Percentiles rank a stretch among this genome's conserved stretches.
Conservation (phyloP, 2,888 invertebrate genomes). For the Drosophila emarginata region DNA sequence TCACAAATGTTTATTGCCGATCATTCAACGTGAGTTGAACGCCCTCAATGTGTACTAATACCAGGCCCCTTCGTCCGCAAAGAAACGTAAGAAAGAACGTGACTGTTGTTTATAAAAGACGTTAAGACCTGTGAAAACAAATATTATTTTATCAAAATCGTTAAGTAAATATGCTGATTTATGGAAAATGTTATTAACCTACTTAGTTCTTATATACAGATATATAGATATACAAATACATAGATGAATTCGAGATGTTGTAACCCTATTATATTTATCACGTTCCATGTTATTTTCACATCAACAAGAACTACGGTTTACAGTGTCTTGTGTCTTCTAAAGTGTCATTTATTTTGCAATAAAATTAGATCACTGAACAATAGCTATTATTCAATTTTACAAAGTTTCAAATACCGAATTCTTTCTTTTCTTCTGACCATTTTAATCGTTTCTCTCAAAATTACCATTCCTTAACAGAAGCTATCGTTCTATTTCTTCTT, state of each 20-base stretch:
- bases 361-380: too few species aligned
- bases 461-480: too few species aligned
- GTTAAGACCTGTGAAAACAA: constrained; percentile 19
- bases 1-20: constrained; percentile 30
- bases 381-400: too few species aligned
- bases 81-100: constrained; percentile 27
- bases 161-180: constrained; percentile 26
- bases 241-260: not conserved
- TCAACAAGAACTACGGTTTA: too few species aligned
- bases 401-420: too few species aligned
- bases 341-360: too few species aligned
- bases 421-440: too few species aligned
- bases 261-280: not conserved
- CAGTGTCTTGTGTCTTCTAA: too few species aligned
- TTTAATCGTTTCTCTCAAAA: too few species aligned
- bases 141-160: constrained; percentile 17
- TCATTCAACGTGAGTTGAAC: constrained; percentile 26
- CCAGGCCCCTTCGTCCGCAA: not conserved
- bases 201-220: not conserved
- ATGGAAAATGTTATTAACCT: not conserved
- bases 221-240: too few species aligned
- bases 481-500: too few species aligned
- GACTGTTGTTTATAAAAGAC: constrained; percentile 34
- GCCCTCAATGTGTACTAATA: constrained; percentile 8
- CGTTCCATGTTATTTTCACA: too few species aligned